Conservation (phyloP, 2,113 vertebrate genomes). For the Microtus oregoni region DNA sequence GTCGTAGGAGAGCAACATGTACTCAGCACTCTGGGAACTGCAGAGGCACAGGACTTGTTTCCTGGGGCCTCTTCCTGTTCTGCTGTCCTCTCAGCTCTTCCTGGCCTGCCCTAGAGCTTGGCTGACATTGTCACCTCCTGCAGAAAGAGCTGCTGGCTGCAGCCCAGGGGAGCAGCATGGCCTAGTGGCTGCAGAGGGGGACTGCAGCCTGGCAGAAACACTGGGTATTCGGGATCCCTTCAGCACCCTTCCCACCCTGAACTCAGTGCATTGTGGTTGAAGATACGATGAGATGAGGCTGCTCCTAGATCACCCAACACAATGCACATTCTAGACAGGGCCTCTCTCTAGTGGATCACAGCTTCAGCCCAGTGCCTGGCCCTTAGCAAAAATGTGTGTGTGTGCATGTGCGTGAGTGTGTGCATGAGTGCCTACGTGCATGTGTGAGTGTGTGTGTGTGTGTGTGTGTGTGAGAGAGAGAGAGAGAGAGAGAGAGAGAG, state of each 20-base stretch:
- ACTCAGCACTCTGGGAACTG: background rate
- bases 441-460: background rate
- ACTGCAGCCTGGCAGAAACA: background rate
- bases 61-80: background rate
- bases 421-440: too few relatives aligned
- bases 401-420: background rate
- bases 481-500: too few relatives aligned
- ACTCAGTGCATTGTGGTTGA: background rate
- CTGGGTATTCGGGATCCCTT: background rate
- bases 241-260: background rate
- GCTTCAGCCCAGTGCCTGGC: background rate
- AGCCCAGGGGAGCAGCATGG: constrained; percentile 17
- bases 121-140: background rate
- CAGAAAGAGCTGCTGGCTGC: background rate
- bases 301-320: too few relatives aligned
- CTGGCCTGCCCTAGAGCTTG: background rate
- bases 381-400: background rate
- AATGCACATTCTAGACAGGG: background rate
- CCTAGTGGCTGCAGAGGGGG: background rate
- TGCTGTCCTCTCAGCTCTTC: background rate
- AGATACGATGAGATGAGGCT: background rate
- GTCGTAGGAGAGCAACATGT: background rate
- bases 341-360: background rate
- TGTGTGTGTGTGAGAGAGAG: too few relatives aligned
- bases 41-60: background rate